Base-by-base conservation (phyloP, 2,113 vertebrate species). In the Holacanthus passer region DNA sequence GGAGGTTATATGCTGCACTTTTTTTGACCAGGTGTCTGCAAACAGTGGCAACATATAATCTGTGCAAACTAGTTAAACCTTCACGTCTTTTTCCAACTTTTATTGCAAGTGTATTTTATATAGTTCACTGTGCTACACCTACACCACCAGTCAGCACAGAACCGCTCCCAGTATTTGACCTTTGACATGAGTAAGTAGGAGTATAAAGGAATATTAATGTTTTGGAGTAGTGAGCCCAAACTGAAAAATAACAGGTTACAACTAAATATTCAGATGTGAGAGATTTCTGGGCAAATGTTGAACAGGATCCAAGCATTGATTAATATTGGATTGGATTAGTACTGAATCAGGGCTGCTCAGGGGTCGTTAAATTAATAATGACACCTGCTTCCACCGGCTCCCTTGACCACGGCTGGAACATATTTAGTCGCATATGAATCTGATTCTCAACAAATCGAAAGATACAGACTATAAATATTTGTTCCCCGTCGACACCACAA, bases 51-150 rank as follows among this genome's bases (percentile, higher is more conserved):
- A 37, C 11, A 2, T 37, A 7, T 48, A n/a, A 63, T 62, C 31
- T 37, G 4, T 16, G 29, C 41, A 48, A 60, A 60, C 60, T 60
- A 62, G 56, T 48, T 48, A 45, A 73, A 73, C n/a, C 55, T 47
- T 64, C 5, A 4, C 11, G 3, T 3, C 45, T 13, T 39, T 50
- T n/a, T n/a, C n/a, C 2, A 43, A 10, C 2, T 56, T 71, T 27
- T 64, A 13, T 31, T 59, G 19, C 3, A 65, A 12, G 47, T 31
- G 16, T 53, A 14, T 43, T 64, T 27, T 19, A 41, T 29, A 14
- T 11, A 24, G 12, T 60, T 35, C 2, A 22, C 29, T 24, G 9
- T 47, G 35, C 12, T 24, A 31, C 45, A 76, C 11, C 60, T 29
- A 13, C n/a, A 39, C 12, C 32, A 2, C 12, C 0, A 62, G 22